Evolutionary conservation across 1,140 invertebrate species (phyloP), one percentile per base, ranked within the genome.

Genomic region (Monochamus saltuarius): DNA sequence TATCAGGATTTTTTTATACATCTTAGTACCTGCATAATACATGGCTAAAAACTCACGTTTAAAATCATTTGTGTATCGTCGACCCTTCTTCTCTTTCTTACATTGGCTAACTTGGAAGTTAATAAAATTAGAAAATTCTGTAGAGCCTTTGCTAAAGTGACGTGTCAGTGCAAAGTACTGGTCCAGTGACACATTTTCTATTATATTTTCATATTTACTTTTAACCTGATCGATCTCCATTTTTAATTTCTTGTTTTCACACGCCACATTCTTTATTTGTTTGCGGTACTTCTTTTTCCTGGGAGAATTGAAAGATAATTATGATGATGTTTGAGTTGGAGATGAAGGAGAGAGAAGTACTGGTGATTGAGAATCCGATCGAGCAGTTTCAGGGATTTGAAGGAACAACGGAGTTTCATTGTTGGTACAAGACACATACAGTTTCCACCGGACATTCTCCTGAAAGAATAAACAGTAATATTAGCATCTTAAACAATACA

Each of bases 401-500:
- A 58, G 51, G 14, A 58, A 50, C 4, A 47, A 50, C 22, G 56
- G 56, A 34, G 40, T 8, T 37, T 45, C 56, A 50, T 49, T 50
- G n/a, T n/a, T 17, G 9, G 7, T 11, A 13, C 14, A 10, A 58
- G 29, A 14, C 46, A 16, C 2, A 14, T 35, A 17, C 36, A 17
- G 22, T 11, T 16, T n/a, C 39, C 13, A 39, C 17, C 51, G 4
- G 46, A 22, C 11, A 50, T n/a, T n/a, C n/a, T n/a, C n/a, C n/a
- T n/a, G n/a, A n/a, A n/a, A n/a, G n/a, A n/a, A n/a, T n/a, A n/a
- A n/a, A n/a, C n/a, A n/a, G n/a, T n/a, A n/a, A n/a, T n/a, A n/a
- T n/a, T n/a, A n/a, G n/a, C n/a, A n/a, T n/a, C n/a, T n/a, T n/a
- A n/a, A n/a, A n/a, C n/a, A n/a, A n/a, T n/a, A n/a, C n/a, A n/a